Percentiles rank a stretch among this genome's conserved stretches.
These are phyloP conservation scores for Linnaemya vulpina DNA, from an alignment of 2,888 invertebrate genomes.

Conservation along the genomic window DNA sequence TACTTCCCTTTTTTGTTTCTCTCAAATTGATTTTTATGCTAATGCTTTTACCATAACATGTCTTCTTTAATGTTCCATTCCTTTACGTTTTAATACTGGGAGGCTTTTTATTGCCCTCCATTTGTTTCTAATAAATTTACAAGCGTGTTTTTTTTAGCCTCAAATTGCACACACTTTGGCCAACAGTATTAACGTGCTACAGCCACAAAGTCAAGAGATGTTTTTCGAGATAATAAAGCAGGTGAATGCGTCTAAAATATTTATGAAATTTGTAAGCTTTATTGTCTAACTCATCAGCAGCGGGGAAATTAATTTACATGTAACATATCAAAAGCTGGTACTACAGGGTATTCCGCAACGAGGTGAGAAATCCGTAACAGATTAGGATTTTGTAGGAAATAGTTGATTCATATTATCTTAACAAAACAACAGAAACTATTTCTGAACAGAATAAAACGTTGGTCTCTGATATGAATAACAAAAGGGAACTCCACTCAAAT, in stretches of 20 bases:
- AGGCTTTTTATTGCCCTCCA: constrained; percentile 8
- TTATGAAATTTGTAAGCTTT: constrained; percentile 59
- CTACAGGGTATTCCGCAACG: background rate
- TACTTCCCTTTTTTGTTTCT: constrained; percentile 19
- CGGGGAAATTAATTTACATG: background rate
- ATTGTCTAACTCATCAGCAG: constrained; percentile 55
- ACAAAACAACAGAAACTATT: no score
- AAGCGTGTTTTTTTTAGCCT: background rate
- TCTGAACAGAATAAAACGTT: no score
- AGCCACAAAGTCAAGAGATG: constrained; percentile 34
- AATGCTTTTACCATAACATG: constrained; percentile 57
- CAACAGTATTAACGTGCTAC: background rate
- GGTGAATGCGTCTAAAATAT: constrained; percentile 64
- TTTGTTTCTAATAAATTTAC: background rate
- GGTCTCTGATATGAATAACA: no score
- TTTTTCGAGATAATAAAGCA: constrained; percentile 16
- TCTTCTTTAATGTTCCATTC: constrained; percentile 20
- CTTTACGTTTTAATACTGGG: background rate
- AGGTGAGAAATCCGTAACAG: background rate
- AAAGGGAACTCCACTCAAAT: background rate
- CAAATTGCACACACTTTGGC: no score
- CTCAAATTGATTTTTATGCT: constrained; percentile 68
- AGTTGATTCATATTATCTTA: no score
- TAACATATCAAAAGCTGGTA: background rate
- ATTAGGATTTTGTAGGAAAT: background rate